Percentiles rank a stretch among this genome's conserved stretches.
Conservation (phyloP, 2,888 invertebrate species). For the Malthinus flaveolus region DNA sequence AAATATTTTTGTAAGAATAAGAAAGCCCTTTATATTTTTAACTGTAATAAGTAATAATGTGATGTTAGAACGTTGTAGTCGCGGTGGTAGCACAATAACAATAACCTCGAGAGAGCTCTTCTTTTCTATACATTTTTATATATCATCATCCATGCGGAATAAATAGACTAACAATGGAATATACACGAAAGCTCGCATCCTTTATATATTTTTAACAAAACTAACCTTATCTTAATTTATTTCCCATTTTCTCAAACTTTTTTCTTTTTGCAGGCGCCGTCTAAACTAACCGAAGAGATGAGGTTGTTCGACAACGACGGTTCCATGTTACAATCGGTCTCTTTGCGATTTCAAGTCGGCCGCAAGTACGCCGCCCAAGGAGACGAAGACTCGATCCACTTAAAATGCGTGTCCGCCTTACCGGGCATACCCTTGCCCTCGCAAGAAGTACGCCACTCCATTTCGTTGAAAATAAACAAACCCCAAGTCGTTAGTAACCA, state of each 20-base stretch:
- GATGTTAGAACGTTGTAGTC: constrained; percentile 1
- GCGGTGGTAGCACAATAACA: constrained; percentile 14
- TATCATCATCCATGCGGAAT: constrained; percentile 21
- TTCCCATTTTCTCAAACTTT: constrained; percentile 5
- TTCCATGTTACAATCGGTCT: constrained; percentile 22
- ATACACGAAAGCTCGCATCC: constrained; percentile 18
- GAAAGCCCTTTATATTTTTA: constrained; percentile 8
- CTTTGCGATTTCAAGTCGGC: constrained; percentile 23
- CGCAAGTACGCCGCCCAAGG: constrained; percentile 27
- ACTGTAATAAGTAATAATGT: constrained; percentile 10
- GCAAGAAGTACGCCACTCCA: constrained; percentile 17
- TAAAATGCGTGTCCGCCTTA: constrained; percentile 24
- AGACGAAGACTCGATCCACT: constrained; percentile 20
- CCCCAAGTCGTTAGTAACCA: constrained; percentile 27
- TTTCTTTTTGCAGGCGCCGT: constrained; percentile 25
- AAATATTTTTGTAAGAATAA: constrained; percentile 3
- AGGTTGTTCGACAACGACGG: constrained; percentile 23
- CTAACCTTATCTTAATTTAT: constrained; percentile 21
- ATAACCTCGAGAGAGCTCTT: constrained; percentile 13
- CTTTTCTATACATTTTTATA: constrained; percentile 22
- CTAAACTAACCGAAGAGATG: constrained; percentile 24
- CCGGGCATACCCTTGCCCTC: constrained; percentile 27
- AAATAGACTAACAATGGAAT: constrained; percentile 22
- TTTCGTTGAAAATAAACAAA: constrained; percentile 18
- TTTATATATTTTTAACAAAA: constrained; percentile 24